Evolutionary conservation across 1,140 invertebrate species (phyloP), one percentile per base, ranked within the genome.

Genomic region (Tribolium castaneum): DNA sequence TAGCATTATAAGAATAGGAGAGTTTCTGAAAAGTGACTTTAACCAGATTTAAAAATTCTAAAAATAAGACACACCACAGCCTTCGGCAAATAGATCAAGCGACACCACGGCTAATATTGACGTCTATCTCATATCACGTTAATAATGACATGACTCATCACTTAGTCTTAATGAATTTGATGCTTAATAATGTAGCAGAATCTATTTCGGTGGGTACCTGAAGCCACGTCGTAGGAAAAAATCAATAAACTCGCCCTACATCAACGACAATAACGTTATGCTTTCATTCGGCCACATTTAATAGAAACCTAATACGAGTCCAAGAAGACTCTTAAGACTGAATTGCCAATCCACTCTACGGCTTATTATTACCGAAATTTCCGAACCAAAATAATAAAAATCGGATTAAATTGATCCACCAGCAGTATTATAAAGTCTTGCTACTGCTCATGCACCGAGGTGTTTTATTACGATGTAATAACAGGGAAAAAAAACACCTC

Each of bases 191-290:
- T 66, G 14, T 66, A 13, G 7, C 16, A 59, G 12, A 22, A 3
- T 59, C 22, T 45, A 12, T 66, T 13, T 66, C 12, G 54, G 25
- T 66, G 30, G 30, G 4, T 35, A 9, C 12, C 25, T 35, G 34
- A 13, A 66, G 34, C 30, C 6, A 52, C 5, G 16, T 4, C 51
- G 7, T 52, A 52, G 59, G 4, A 1, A 66, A 30, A 66, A 35
- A 66, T 66, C 59, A 30, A 66, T 66, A 66, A 39, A n/a, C 30
- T 66, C 25, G n/a, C 59, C 59, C 30, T 22, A 59, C 54, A 59
- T 14, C 59, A 66, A 66, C 30, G 59, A 66, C 59, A 66, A 66
- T 14, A 66, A 66, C 59, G 22, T 59, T 66, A 35, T 35, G 59
- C 59, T 66, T 35, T 35, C 59, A 66, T 66, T 30, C 30, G 6